Conservation (phyloP, 2,888 invertebrate species). For the Melanotus villosus region DNA sequence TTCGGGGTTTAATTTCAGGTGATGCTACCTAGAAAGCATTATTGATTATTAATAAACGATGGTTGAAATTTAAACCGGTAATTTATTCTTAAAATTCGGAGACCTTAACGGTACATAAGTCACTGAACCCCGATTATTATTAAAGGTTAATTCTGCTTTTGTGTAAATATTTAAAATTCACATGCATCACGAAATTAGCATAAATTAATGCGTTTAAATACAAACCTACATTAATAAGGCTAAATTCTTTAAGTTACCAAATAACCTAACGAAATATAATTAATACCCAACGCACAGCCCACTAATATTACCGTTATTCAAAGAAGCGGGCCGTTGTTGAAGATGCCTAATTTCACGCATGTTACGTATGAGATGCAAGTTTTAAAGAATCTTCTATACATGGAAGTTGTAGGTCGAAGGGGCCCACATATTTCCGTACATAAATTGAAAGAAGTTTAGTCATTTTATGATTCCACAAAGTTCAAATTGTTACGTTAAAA, state of each 20-base stretch:
- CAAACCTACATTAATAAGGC: background rate
- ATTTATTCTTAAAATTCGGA: no score
- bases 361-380: conserved; percentile 1
- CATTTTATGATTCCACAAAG: background rate
- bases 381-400: background rate
- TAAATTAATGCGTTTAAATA: background rate
- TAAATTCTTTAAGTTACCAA: background rate
- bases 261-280: background rate
- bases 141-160: no score
- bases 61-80: no score
- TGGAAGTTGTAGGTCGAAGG: conserved; percentile 1
- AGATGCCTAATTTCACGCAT: conserved; percentile 12
- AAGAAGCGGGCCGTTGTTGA: background rate
- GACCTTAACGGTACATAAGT: no score
- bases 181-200: no score
- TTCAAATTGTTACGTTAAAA: no score
- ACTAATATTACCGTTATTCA: conserved; percentile 1
- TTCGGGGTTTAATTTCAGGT: no score
- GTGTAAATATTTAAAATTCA: no score
- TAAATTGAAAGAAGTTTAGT: background rate
- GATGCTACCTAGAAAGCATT: no score
- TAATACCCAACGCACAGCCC: background rate
- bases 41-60: no score
- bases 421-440: conserved; percentile 7
- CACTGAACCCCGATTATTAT: no score